Conservation (phyloP, 2,888 invertebrate species). For the Lycophotia porphyrea region DNA sequence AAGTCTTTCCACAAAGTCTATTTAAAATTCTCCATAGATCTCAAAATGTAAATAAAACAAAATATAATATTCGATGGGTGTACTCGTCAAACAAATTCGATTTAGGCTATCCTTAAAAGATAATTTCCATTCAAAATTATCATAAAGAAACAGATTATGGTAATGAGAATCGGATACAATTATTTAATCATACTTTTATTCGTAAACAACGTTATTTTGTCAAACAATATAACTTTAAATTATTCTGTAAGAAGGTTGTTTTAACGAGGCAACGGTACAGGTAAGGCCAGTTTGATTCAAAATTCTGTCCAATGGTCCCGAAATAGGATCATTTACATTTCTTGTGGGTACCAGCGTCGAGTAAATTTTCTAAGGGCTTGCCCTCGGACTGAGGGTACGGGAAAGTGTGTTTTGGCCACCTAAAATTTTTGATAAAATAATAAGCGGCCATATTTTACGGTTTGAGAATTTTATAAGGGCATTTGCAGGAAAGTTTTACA, state of each 20-base stretch:
- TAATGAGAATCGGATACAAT: conserved; percentile 52
- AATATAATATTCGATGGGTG: conserved; percentile 45
- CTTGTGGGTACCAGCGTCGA: conserved; percentile 14
- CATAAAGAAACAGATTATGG: conserved; percentile 62
- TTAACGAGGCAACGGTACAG: conserved; percentile 44
- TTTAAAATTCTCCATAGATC: conserved; percentile 34
- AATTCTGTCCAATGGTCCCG: conserved; percentile 14
- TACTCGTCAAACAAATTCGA: conserved; percentile 46
- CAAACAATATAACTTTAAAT: conserved; percentile 57
- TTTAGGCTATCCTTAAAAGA: conserved; percentile 43
- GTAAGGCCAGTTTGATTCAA: conserved; percentile 30
- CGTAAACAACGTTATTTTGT: conserved; percentile 44
- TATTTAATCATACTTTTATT: conserved; percentile 59
- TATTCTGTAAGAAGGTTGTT: conserved; percentile 50
- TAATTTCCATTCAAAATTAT: conserved; percentile 59
- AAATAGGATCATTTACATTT: conserved; percentile 50
- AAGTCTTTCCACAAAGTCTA: conserved; percentile 30
- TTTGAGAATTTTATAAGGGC: background rate
- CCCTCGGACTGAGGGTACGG: background rate
- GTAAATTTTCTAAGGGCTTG: conserved; percentile 18
- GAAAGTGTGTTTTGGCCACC: background rate
- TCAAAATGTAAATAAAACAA: conserved; percentile 38
- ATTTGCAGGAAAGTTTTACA: background rate
- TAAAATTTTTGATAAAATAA: background rate
- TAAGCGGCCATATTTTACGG: background rate